Evolutionary conservation across 2,797 vertebrate species (phyloP), one percentile per base, ranked within the genome.

Genomic region (Schizothorax lantsangensis): DNA sequence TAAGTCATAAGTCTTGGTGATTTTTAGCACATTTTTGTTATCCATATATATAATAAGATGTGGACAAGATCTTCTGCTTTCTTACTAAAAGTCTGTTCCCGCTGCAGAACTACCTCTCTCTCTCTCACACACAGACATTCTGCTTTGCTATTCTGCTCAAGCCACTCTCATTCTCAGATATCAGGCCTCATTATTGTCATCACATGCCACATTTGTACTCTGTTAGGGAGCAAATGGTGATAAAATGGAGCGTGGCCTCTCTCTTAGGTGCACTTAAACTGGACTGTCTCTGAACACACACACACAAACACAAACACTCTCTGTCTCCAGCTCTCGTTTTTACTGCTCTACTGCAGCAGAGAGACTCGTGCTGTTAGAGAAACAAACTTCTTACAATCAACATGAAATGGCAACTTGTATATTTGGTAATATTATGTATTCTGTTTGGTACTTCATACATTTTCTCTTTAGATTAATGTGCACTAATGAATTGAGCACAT

Each of bases 141-240:
- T 94, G 91, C 91, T 96, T 96, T 96, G 92, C 94, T 95, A 97
- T 97, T 97, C 96, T 91, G 92, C 94, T 90, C 95, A 96, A 95
- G 94, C 92, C 54, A 91, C 94, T 90, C 91, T 92, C 91, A 95
- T 95, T 94, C 96, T 96, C 96, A 96, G 95, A 96, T 96, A 97
- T 97, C 97, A 97, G 96, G 94, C 95, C 96, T 97, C 96, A 96
- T 97, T 97, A 97, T 96, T 97, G 96, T 97, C 96, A 97, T 97
- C 96, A 97, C 96, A 96, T 97, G 96, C 95, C 97, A 96, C 96
- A 97, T 97, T 97, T 97, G 96, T 97, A 97, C 96, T 96, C 95
- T 96, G 96, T 97, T 97, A 97, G 95, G 79, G 91, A 96, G 95
- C 95, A 97, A 97, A 97, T 97, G 96, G 96, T 97, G 96, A 96